Evolutionary conservation across 2,797 vertebrate genomes (phyloP).

Genomic region (Pseudochirops corinnae): DNA sequence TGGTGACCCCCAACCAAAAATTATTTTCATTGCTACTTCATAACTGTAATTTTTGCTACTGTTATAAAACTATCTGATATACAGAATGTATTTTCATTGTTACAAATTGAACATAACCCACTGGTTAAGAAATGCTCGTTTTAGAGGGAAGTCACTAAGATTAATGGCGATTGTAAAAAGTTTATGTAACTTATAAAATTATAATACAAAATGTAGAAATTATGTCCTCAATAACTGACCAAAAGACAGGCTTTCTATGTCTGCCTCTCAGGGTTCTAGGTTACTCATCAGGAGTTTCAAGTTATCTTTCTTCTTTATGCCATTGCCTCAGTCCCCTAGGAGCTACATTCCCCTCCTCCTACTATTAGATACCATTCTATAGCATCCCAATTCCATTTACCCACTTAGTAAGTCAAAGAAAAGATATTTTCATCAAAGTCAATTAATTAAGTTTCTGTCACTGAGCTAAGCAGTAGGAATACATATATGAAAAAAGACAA

Average conservation of each 20-base stretch:
- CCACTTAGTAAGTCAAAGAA: neutral
- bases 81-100: no score
- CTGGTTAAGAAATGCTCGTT: neutral
- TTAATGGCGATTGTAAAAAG: neutral
- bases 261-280: neutral
- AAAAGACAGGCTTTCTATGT: neutral
- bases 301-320: neutral
- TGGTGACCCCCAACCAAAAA: no score
- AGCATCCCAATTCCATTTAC: neutral
- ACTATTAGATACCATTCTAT: neutral
- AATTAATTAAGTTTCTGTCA: neutral
- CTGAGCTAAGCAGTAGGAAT: neutral
- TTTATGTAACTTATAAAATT: neutral
- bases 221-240: neutral
- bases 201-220: neutral
- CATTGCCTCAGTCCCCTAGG: neutral
- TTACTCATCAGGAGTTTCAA: neutral
- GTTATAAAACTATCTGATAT: no score
- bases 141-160: neutral
- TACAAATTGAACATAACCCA: no score
- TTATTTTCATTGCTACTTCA: no score
- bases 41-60: no score
- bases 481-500: neutral
- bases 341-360: neutral
- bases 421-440: neutral